Conservation (phyloP, 1,140 invertebrate genomes). For the Ooceraea biroi region DNA sequence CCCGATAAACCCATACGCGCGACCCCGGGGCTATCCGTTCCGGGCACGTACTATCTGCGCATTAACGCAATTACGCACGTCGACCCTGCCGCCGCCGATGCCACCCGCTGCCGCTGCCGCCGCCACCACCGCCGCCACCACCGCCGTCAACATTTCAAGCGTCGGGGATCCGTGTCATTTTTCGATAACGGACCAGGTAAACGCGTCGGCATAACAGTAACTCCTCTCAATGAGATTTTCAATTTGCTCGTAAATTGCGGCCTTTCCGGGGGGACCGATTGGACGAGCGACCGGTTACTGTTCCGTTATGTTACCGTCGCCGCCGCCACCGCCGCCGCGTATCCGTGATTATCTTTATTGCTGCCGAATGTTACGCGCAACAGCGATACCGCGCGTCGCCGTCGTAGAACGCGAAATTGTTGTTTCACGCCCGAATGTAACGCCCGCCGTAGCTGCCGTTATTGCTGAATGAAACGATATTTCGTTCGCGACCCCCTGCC, state of each 20-base stretch:
- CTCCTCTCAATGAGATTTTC: conserved; percentile 72
- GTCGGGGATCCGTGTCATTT: conserved; percentile 70
- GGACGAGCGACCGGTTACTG: conserved; percentile 15
- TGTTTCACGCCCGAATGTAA: conserved; percentile 42
- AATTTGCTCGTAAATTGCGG: conserved; percentile 72
- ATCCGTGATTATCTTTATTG: conserved; percentile 71
- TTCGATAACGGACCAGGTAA: conserved; percentile 66
- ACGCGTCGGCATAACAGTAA: conserved; percentile 21
- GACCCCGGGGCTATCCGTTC: conserved; percentile 65
- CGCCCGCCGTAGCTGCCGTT: conserved; percentile 27
- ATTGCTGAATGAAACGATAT: conserved; percentile 48
- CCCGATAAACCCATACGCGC: conserved; percentile 74
- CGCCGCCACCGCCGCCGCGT: conserved; percentile 16
- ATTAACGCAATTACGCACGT: conserved; percentile 72
- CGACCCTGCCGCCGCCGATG: neutral
- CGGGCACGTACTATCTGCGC: conserved; percentile 62
- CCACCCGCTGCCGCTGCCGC: too few species aligned
- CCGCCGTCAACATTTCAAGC: conserved; percentile 26
- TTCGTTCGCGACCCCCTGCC: neutral
- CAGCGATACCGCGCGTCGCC: conserved; percentile 32
- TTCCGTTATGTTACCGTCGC: conserved; percentile 6
- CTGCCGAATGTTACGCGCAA: conserved; percentile 35
- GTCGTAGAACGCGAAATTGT: conserved; percentile 51
- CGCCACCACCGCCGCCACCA: neutral
- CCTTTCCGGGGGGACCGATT: conserved; percentile 19